phyloP scores from a whole-genome alignment of 2,113 vertebrate species.

The Pseudorectes ferrugineus region DNA sequence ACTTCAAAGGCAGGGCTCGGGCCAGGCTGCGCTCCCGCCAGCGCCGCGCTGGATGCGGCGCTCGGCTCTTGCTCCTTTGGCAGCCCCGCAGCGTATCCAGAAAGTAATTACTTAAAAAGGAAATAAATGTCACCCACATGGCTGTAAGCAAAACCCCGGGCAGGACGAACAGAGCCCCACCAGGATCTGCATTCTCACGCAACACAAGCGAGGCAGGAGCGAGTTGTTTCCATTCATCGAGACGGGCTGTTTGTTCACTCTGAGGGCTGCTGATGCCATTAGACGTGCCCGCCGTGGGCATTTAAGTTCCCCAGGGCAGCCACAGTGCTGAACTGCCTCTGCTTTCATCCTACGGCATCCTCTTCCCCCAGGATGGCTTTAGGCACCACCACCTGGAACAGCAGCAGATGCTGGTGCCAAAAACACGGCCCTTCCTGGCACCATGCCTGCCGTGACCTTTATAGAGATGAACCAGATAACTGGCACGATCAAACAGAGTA shows the following conservation, averaged over 20 bases:
- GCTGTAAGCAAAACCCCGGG: not conserved
- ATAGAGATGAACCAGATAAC: not conserved
- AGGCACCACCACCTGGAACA: not conserved
- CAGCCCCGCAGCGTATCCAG: not conserved
- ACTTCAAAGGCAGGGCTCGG: not conserved
- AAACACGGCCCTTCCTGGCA: not conserved
- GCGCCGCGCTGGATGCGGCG: not conserved
- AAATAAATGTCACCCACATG: conserved; percentile 42
- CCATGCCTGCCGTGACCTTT: not conserved
- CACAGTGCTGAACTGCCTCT: not conserved
- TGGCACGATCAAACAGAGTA: not conserved
- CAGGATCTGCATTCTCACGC: not conserved
- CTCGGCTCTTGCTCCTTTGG: conserved; percentile 1
- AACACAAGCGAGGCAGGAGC: not conserved
- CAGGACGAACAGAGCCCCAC: not conserved
- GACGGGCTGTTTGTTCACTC: not conserved
- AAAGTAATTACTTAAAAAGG: conserved; percentile 62
- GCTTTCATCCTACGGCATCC: not conserved
- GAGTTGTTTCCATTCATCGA: not conserved
- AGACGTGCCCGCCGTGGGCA: not conserved
- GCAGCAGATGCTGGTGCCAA: not conserved
- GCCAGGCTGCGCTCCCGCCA: not conserved
- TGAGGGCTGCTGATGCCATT: not conserved
- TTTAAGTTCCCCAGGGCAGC: not conserved
- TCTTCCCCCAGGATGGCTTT: not conserved